Evolutionary conservation across 2,888 invertebrate genomes (phyloP).

Genomic region (Alloplasta piceator): DNA sequence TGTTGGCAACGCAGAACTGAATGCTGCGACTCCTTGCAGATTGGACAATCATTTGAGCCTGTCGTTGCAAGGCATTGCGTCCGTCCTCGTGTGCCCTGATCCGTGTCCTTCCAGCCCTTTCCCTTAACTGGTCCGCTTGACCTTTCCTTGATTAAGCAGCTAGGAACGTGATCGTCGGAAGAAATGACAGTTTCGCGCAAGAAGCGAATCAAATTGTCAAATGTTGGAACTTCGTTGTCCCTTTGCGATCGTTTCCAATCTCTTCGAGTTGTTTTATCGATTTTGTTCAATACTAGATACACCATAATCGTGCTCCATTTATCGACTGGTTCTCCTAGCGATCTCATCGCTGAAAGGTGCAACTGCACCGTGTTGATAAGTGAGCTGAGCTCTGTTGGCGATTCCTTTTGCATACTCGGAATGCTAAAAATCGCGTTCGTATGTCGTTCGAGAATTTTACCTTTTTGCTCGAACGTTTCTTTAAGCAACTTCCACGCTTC

Average conservation of each 20-base stretch:
- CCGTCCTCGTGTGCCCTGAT: not conserved
- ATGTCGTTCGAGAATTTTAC: constrained; percentile 27
- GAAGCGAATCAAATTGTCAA: constrained; percentile 29
- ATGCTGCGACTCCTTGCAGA: constrained; percentile 21
- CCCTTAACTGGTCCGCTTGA: not conserved
- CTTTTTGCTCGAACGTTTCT: constrained; percentile 31
- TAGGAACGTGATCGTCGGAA: not conserved
- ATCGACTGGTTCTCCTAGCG: constrained; percentile 1
- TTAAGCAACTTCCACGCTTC: constrained; percentile 31
- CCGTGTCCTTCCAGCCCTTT: not conserved
- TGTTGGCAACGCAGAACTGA: constrained; percentile 7
- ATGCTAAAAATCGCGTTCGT: constrained; percentile 23
- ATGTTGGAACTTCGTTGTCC: constrained; percentile 11
- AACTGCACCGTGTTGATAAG: constrained; percentile 9
- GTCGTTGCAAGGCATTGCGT: not conserved
- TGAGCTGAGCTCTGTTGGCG: constrained; percentile 1
- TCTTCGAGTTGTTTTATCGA: constrained; percentile 24
- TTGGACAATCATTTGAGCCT: not conserved
- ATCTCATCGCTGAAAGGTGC: constrained; percentile 10
- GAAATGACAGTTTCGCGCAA: constrained; percentile 25
- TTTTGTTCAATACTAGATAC: not conserved
- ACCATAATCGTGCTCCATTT: constrained; percentile 21
- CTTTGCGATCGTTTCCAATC: constrained; percentile 32
- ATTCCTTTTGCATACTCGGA: constrained; percentile 25
- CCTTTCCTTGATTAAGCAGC: not conserved